These are phyloP conservation scores for Bungarus multicinctus DNA, from an alignment of 2,113 vertebrate genomes.

Conservation along the genomic window DNA sequence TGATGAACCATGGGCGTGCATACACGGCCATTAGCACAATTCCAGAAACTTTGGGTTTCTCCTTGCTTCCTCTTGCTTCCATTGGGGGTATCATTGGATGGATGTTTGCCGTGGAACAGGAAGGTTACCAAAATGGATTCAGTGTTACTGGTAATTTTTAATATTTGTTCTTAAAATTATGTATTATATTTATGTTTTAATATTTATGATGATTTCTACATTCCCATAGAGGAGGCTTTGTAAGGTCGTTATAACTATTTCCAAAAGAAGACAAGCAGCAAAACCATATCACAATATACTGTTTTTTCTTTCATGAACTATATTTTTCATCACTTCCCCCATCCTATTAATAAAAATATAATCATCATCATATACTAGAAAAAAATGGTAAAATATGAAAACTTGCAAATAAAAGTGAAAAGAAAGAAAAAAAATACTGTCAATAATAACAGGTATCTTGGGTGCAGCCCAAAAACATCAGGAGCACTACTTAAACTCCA, in stretches of 20 bases:
- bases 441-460: neutral
- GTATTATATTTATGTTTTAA: neutral
- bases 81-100: constrained; percentile 90
- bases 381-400: neutral
- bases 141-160: constrained; percentile 82
- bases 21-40: constrained; percentile 95
- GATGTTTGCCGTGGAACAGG: constrained; percentile 93
- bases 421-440: neutral
- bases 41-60: constrained; percentile 76
- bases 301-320: neutral
- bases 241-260: neutral
- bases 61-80: constrained; percentile 84
- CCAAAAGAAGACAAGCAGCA: neutral
- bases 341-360: neutral
- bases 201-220: neutral
- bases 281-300: neutral
- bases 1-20: constrained; percentile 91
- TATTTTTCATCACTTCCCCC: neutral
- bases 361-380: neutral
- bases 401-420: neutral
- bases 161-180: neutral
- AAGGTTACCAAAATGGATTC: constrained; percentile 90
- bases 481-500: neutral
- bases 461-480: neutral
- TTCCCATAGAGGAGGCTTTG: neutral